Percentiles rank a stretch among this genome's conserved stretches.
Conservation (phyloP, 2,113 vertebrate genomes). For the Acrocephalus kingi region DNA sequence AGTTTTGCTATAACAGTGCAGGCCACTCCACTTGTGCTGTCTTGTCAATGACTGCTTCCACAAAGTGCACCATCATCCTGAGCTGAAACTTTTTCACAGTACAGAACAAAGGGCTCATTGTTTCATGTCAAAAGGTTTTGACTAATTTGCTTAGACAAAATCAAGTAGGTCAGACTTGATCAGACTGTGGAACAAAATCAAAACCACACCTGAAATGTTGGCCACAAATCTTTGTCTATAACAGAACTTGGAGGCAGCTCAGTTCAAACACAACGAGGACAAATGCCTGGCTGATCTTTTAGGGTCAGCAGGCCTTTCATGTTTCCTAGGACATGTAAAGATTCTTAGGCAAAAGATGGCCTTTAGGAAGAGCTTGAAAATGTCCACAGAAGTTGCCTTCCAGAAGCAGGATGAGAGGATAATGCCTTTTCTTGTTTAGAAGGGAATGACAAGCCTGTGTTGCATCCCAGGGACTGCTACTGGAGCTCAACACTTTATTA, state of each 20-base stretch:
- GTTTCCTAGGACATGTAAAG: neutral
- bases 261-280: neutral
- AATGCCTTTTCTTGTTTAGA: neutral
- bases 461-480: neutral
- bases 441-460: neutral
- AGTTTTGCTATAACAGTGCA: neutral
- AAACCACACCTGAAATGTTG: neutral
- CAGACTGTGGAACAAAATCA: neutral
- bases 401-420: neutral
- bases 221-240: neutral
- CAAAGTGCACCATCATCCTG: neutral
- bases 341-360: neutral
- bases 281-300: neutral
- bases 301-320: neutral
- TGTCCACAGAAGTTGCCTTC: neutral
- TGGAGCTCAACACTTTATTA: neutral
- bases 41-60: neutral
- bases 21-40: neutral
- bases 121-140: neutral
- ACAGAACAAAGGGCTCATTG: neutral
- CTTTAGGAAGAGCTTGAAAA: neutral
- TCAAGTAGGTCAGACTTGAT: neutral
- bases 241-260: neutral
- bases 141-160: neutral
- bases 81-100: neutral